A percentile compares a stretch with the other conserved stretches of the same genome.
Conservation (phyloP, 2,888 invertebrate species). For the Cistogaster globosa region DNA sequence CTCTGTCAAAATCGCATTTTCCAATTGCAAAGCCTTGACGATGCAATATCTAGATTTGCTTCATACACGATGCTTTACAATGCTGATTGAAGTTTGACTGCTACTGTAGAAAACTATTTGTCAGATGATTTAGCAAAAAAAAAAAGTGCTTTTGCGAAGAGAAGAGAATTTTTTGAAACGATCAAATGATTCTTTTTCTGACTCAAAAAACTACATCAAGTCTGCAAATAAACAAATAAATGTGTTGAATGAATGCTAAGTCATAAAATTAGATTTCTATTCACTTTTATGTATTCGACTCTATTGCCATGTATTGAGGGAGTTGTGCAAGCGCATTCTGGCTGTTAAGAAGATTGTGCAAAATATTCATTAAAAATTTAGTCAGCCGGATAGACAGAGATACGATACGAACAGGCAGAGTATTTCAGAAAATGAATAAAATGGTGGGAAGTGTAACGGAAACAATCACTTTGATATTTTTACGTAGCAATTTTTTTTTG, state of each 20-base stretch:
- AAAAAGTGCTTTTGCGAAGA: conserved; percentile 21
- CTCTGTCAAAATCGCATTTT: too few relatives aligned
- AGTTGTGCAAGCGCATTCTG: conserved; percentile 60
- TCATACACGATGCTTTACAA: too few relatives aligned
- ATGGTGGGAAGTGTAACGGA: conserved; percentile 69
- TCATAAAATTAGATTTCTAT: conserved; percentile 27
- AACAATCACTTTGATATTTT: conserved; percentile 51
- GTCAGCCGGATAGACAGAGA: conserved; percentile 14
- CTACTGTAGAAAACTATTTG: conserved; percentile 28
- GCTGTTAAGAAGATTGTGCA: conserved; percentile 57
- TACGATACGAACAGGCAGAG: conserved; percentile 8
- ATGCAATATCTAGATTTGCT: too few relatives aligned
- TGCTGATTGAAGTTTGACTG: too few relatives aligned
- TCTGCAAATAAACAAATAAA: conserved; percentile 16
- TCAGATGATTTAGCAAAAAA: conserved; percentile 42
- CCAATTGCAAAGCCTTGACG: too few relatives aligned
- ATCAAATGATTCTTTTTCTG: conserved; percentile 21
- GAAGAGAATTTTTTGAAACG: conserved; percentile 22
- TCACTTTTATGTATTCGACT: conserved; percentile 27
- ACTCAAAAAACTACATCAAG: not conserved
- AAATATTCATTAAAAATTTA: conserved; percentile 59
- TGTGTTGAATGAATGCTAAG: conserved; percentile 58
- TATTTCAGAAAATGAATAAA: conserved; percentile 64
- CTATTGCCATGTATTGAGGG: conserved; percentile 46
- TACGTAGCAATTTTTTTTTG: conserved; percentile 1